Conservation (phyloP, 2,113 vertebrate species). For the Myiopsitta monachus region DNA sequence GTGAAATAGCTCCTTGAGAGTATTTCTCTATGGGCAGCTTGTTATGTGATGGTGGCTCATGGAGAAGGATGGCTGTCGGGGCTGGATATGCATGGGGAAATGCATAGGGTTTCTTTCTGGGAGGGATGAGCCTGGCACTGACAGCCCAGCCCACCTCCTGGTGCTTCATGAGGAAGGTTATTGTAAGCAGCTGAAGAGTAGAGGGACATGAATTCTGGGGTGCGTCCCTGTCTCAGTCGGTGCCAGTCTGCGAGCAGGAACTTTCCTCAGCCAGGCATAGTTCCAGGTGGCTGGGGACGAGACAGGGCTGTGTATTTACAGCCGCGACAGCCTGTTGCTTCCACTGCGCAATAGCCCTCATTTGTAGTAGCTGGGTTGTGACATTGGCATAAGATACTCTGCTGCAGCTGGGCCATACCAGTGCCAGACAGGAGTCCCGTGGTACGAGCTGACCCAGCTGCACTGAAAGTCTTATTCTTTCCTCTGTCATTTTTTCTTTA, state of each 20-base stretch:
- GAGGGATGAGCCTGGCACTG: neutral
- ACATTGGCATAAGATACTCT: conserved; percentile 26
- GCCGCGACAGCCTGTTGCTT: conserved; percentile 14
- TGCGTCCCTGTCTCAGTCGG: neutral
- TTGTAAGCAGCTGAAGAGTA: neutral
- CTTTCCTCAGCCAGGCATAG: conserved; percentile 20
- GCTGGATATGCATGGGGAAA: neutral
- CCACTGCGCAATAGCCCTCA: neutral
- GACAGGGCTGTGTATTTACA: conserved; percentile 27
- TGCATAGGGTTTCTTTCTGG: neutral
- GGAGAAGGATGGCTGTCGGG: neutral
- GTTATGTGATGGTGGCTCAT: neutral
- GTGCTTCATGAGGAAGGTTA: neutral
- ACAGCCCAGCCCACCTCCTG: neutral
- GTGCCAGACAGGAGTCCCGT: conserved; percentile 13
- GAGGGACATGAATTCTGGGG: neutral
- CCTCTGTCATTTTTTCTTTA: neutral
- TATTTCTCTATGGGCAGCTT: neutral
- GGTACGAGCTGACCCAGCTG: conserved; percentile 64
- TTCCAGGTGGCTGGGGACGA: conserved; percentile 54
- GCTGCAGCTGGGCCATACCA: conserved; percentile 53
- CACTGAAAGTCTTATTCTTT: conserved; percentile 54
- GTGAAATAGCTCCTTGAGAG: neutral
- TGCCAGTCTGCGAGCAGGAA: conserved; percentile 36
- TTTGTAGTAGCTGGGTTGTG: conserved; percentile 20